Evolutionary conservation across 2,797 vertebrate species (phyloP), one percentile per base, ranked within the genome.

Genomic region (Notolepis coatsorum): DNA sequence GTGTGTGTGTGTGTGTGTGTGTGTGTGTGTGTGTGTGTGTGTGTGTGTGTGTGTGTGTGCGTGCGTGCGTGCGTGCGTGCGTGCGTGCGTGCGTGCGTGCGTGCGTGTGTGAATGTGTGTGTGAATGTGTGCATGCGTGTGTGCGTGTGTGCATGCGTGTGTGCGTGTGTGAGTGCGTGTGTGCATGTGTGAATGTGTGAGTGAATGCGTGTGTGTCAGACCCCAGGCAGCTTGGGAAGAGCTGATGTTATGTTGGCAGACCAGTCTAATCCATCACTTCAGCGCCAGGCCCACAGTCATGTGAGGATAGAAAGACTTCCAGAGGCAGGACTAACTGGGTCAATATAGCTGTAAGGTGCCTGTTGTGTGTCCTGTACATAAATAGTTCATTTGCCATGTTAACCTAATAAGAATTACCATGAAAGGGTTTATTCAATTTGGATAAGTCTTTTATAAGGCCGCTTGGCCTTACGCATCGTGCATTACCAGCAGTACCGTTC

Each of bases 211-310:
- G n/a, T n/a, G 28, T 12, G 25, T 66, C 48, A 56, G 56, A 60
- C 21, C 27, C 46, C 51, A 50, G 55, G n/a, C 50, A 28, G 51
- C 41, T 65, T 70, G 47, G 46, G 68, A 80, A 68, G 64, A 64
- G 68, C 64, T 90, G 88, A 91, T 81, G 84, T 84, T 82, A 89
- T 82, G 68, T 65, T 85, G 73, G 85, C 79, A 80, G 55, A 56
- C 52, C 47, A 38, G 64, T 76, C 68, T 52, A 81, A 88, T 82
- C 75, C 70, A 73, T 85, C 82, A 80, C 74, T 75, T 76, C 74
- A 68, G 67, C 68, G 75, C 54, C 59, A 70, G 47, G 62, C 49
- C 50, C 60, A 52, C 67, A 76, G 75, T 77, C 73, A 70, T 80
- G 56, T 61, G 39, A 76, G 64, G 71, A 77, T 27, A 77, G 67